Evolutionary conservation across 2,888 invertebrate genomes (phyloP).

Genomic region (Cecidostiba fungosa): DNA sequence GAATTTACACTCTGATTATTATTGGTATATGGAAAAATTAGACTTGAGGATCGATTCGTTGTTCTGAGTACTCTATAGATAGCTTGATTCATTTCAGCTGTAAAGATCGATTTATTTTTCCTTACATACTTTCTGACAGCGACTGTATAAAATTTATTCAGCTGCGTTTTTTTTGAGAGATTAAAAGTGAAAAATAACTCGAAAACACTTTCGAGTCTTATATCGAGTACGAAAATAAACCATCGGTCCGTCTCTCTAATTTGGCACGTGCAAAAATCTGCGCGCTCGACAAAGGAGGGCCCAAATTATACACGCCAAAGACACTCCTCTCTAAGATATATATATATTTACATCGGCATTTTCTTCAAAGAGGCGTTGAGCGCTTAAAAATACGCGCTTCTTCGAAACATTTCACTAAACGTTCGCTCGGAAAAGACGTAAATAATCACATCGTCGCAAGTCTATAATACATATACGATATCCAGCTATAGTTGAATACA

Average conservation of each 20-base stretch:
- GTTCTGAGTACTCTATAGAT: too few species aligned
- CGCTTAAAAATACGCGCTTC: background rate
- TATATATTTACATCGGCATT: background rate
- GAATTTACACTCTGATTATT: too few species aligned
- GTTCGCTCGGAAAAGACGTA: too few species aligned
- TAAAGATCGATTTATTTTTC: too few species aligned
- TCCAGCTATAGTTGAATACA: background rate
- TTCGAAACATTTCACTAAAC: background rate
- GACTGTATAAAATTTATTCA: background rate
- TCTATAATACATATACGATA: background rate
- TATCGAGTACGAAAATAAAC: background rate
- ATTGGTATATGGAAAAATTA: too few species aligned
- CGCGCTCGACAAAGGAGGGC: background rate
- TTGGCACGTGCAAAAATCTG: background rate
- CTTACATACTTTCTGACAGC: background rate
- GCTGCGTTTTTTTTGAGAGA: background rate
- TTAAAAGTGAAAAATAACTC: conserved; percentile 3
- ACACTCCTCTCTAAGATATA: background rate
- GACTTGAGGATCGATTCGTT: too few species aligned
- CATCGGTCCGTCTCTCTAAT: background rate
- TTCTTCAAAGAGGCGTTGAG: background rate
- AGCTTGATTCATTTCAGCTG: too few species aligned
- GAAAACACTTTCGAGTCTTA: background rate
- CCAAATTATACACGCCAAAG: background rate
- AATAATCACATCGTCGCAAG: too few species aligned